A percentile compares a stretch with the other conserved stretches of the same genome.
Evolutionary conservation across 1,140 invertebrate species (phyloP).

Genomic region (Solen grandis): DNA sequence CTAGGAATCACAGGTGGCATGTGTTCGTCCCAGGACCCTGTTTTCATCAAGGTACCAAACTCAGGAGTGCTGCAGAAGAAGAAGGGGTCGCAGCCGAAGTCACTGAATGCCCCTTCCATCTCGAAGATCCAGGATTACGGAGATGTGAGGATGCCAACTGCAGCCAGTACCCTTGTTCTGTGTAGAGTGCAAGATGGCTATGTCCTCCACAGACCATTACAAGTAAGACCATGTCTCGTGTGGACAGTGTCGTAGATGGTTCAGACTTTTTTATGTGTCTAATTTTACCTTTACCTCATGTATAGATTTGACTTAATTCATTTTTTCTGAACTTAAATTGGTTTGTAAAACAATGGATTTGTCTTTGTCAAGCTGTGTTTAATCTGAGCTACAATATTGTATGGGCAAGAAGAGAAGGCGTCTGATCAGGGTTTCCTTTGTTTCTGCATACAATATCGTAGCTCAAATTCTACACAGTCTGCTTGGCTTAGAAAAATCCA

Average conservation of each 20-base stretch:
- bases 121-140: conserved; percentile 72
- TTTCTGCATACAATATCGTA: too few species aligned
- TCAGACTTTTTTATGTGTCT: too few species aligned
- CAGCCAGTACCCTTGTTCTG: conserved; percentile 62
- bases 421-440: too few species aligned
- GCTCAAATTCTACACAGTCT: too few species aligned
- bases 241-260: not conserved
- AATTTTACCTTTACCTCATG: too few species aligned
- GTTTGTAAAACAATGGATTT: too few species aligned
- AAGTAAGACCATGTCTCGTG: conserved; percentile 67
- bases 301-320: too few species aligned
- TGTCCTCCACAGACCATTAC: conserved; percentile 75
- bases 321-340: too few species aligned
- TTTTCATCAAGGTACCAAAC: conserved; percentile 75
- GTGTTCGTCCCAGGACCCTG: not conserved
- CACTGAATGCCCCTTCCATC: conserved; percentile 75
- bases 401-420: too few species aligned
- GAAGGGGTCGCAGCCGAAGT: conserved; percentile 64
- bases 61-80: conserved; percentile 56
- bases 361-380: too few species aligned
- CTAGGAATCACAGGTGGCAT: conserved; percentile 14
- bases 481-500: too few species aligned
- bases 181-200: conserved; percentile 75
- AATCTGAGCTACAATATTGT: too few species aligned
- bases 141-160: conserved; percentile 59